A percentile compares a stretch with the other conserved stretches of the same genome.
Evolutionary conservation across 2,797 vertebrate genomes (phyloP).

Genomic region (Melopsittacus undulatus): DNA sequence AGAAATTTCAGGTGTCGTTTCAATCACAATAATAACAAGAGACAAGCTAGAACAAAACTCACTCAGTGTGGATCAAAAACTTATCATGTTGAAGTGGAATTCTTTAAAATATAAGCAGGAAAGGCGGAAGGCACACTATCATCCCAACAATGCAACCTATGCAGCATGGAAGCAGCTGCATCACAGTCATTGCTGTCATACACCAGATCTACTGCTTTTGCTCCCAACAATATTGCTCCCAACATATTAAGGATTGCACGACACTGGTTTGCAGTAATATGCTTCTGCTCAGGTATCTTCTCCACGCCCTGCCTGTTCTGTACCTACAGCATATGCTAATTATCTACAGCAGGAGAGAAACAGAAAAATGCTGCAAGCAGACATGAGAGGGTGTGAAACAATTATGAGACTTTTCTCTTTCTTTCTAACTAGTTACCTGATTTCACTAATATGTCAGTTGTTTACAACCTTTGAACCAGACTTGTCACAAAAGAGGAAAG

Average conservation of each 20-base stretch:
- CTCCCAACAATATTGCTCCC: background rate
- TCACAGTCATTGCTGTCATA: background rate
- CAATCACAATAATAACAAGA: background rate
- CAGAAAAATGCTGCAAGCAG: background rate
- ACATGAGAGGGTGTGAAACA: background rate
- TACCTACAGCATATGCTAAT: background rate
- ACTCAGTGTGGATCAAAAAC: background rate
- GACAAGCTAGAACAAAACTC: background rate
- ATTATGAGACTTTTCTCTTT: background rate
- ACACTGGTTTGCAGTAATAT: background rate
- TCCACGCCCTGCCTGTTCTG: background rate
- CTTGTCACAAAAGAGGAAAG: background rate
- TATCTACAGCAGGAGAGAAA: background rate
- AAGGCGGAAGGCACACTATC: background rate
- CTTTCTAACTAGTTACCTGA: background rate
- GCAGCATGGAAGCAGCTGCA: background rate
- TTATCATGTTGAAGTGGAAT: background rate
- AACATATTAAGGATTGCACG: background rate
- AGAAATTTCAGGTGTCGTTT: background rate
- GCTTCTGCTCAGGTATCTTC: background rate
- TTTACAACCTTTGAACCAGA: conserved; percentile 42
- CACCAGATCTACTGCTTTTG: background rate
- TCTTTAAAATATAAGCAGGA: background rate
- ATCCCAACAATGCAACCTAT: background rate
- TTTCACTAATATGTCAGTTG: conserved; percentile 7